Conservation (phyloP, 1,140 invertebrate genomes). For the Neodiprion fabricii region DNA sequence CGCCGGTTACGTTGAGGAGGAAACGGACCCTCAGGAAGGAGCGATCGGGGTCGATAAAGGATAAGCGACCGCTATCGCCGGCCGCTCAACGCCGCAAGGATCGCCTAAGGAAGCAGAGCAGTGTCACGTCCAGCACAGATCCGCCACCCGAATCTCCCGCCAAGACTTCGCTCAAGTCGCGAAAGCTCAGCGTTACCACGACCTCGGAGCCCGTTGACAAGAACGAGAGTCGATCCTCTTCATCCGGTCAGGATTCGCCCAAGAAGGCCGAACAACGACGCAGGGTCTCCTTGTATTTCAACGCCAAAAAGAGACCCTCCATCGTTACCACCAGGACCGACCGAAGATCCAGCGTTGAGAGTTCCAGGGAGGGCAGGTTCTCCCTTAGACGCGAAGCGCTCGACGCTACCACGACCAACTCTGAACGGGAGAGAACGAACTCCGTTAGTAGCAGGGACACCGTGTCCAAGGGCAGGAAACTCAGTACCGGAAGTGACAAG, state of each 20-base stretch:
- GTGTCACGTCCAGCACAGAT: constrained; percentile 35
- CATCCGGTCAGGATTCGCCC: constrained; percentile 56
- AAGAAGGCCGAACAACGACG: constrained; percentile 46
- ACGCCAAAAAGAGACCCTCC: constrained; percentile 49
- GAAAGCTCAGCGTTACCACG: constrained; percentile 20
- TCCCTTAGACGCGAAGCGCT: constrained; percentile 45
- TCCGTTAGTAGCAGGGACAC: constrained; percentile 69
- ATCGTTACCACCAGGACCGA: constrained; percentile 42
- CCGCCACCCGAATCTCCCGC: constrained; percentile 27
- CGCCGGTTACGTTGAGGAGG: constrained; percentile 27
- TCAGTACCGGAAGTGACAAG: constrained; percentile 69
- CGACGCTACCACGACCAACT: constrained; percentile 62
- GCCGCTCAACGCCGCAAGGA: constrained; percentile 32
- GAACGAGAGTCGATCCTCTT: constrained; percentile 56
- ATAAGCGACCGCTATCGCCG: constrained; percentile 31
- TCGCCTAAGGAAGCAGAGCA: constrained; percentile 42
- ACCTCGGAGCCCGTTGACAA: constrained; percentile 40
- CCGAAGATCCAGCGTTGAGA: constrained; percentile 42
- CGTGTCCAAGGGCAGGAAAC: constrained; percentile 65
- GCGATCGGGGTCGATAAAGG: constrained; percentile 20
- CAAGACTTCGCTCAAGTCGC: constrained; percentile 21
- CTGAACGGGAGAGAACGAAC: constrained; percentile 74
- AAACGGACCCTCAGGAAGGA: constrained; percentile 27
- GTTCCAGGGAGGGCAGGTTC: constrained; percentile 27
- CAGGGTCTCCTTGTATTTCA: constrained; percentile 46